These are phyloP conservation scores for Hypselothyrea guttata DNA, from an alignment of 2,888 invertebrate species.

Conservation along the genomic window DNA sequence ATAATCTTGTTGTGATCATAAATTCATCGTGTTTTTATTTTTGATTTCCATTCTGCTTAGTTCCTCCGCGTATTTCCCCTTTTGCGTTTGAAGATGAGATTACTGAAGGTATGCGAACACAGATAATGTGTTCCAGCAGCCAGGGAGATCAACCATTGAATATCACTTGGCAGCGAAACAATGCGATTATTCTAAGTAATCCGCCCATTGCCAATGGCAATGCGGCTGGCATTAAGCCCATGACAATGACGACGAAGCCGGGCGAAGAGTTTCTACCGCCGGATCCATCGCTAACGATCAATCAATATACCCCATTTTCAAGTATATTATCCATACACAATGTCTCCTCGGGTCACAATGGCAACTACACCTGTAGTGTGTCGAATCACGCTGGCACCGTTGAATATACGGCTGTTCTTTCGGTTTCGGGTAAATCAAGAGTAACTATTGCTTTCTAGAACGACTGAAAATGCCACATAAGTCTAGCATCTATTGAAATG, in stretches of 20 bases:
- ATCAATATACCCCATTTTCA: constrained; percentile 84
- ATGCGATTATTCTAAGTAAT: constrained; percentile 80
- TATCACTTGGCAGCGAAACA: constrained; percentile 84
- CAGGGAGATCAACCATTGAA: constrained; percentile 84
- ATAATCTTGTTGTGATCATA: not conserved
- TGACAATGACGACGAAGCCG: constrained; percentile 18
- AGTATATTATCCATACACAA: constrained; percentile 83
- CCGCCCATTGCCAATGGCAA: constrained; percentile 52
- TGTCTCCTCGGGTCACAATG: constrained; percentile 82
- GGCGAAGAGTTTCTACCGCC: constrained; percentile 51
- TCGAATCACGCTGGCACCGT: constrained; percentile 83
- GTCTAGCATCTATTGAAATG: constrained; percentile 40
- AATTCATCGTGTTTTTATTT: constrained; percentile 17
- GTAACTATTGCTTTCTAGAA: constrained; percentile 54
- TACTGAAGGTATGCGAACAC: constrained; percentile 90
- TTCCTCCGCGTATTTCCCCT: constrained; percentile 90
- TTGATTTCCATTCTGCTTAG: constrained; percentile 81
- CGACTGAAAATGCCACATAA: constrained; percentile 26
- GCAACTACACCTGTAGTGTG: constrained; percentile 82
- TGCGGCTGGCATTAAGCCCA: constrained; percentile 20
- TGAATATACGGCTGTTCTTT: constrained; percentile 84
- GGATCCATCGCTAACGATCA: constrained; percentile 83
- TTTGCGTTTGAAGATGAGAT: constrained; percentile 91
- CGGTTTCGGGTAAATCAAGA: constrained; percentile 83
- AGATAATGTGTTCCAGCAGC: constrained; percentile 85